phyloP scores from a whole-genome alignment of 2,113 vertebrate genomes.

The Paralichthys olivaceus region DNA sequence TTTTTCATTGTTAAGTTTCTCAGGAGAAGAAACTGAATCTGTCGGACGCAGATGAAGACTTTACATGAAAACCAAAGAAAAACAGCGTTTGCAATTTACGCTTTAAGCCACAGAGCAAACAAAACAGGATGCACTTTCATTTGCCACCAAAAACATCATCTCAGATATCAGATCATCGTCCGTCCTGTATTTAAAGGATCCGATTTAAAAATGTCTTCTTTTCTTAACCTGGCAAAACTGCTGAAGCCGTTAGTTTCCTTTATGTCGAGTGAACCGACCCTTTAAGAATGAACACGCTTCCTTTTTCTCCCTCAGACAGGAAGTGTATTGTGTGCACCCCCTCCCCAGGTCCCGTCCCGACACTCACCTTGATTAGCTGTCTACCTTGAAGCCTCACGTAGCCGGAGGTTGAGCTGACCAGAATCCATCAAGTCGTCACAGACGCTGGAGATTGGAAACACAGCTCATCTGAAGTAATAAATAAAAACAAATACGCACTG shows the following conservation, averaged over 20 bases:
- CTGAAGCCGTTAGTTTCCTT: background rate
- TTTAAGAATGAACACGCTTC: background rate
- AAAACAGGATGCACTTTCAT: no score
- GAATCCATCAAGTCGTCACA: constrained; percentile 17
- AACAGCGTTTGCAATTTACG: no score
- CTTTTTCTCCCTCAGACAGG: constrained; percentile 20
- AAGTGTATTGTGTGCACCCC: constrained; percentile 20
- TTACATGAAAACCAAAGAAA: no score
- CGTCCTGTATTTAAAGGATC: no score
- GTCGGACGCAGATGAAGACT: no score
- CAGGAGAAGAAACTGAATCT: no score
- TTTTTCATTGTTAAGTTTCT: no score
- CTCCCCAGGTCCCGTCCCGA: constrained; percentile 4
- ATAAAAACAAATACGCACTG: background rate
- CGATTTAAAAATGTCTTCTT: no score
- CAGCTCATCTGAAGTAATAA: constrained; percentile 28
- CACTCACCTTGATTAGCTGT: constrained; percentile 58
- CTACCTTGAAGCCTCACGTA: constrained; percentile 36
- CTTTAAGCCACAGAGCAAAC: no score
- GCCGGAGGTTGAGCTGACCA: constrained; percentile 27
- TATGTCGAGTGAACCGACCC: background rate
- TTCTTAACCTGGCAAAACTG: background rate
- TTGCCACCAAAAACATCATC: no score
- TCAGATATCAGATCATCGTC: no score
- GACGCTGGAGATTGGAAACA: constrained; percentile 1